phyloP scores from a whole-genome alignment of 2,797 vertebrate species.

The Anguilla megastoma region DNA sequence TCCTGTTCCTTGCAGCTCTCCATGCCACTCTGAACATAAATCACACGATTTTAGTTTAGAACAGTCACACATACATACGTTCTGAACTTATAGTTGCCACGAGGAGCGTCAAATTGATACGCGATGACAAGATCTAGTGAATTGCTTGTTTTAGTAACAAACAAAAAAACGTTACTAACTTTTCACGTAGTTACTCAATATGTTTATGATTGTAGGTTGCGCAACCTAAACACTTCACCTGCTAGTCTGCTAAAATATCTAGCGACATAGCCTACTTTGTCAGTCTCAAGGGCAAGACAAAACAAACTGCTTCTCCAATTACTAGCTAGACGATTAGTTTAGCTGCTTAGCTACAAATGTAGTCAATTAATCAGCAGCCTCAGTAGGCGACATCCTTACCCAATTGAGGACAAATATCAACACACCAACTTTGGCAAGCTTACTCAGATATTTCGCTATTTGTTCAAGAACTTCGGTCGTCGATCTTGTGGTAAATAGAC shows the following conservation, averaged over 20 bases:
- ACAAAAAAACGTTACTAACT: background rate
- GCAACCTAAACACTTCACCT: background rate
- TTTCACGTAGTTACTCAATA: background rate
- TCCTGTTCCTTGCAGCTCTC: conserved; percentile 14
- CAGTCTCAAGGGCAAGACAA: background rate
- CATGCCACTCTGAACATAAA: conserved; percentile 9
- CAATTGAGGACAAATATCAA: background rate
- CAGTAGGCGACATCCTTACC: background rate
- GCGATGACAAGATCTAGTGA: background rate
- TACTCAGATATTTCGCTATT: background rate
- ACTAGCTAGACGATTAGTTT: background rate
- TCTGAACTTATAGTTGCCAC: background rate
- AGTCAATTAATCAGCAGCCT: background rate
- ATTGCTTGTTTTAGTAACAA: background rate
- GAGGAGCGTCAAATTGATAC: background rate
- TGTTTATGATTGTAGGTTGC: background rate
- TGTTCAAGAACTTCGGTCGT: background rate
- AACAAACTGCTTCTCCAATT: background rate
- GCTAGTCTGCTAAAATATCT: background rate
- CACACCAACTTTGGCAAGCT: background rate
- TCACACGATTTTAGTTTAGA: background rate
- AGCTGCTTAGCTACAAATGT: background rate
- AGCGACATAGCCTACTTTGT: background rate
- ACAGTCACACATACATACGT: too few relatives aligned
- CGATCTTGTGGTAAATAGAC: background rate